These are phyloP conservation scores for Drosophila nigrodunni DNA, from an alignment of 1,140 invertebrate genomes.

Conservation along the genomic window DNA sequence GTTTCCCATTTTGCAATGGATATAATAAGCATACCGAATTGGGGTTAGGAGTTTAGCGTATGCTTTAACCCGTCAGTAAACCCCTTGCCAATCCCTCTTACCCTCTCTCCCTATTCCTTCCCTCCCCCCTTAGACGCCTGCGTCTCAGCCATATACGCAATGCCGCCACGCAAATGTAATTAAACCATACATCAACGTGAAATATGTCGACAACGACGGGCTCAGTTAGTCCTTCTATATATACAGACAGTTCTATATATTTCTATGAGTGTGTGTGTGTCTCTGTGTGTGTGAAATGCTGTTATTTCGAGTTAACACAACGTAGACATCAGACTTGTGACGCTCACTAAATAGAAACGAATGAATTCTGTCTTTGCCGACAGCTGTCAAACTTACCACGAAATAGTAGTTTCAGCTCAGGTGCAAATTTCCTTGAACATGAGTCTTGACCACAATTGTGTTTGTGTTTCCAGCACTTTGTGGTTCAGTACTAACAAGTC, in stretches of 20 bases:
- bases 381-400: slow-evolving; percentile 21
- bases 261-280: not conserved
- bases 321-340: slow-evolving; percentile 34
- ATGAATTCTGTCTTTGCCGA: slow-evolving; percentile 31
- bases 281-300: slow-evolving; percentile 17
- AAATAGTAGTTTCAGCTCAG: slow-evolving; percentile 47
- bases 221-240: slow-evolving; percentile 32
- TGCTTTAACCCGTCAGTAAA: slow-evolving; percentile 28
- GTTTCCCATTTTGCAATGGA: not conserved
- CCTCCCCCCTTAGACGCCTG: not conserved
- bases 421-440: not conserved
- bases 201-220: slow-evolving; percentile 71
- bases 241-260: not conserved
- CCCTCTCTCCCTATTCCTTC: not conserved
- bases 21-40: slow-evolving; percentile 43
- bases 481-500: not conserved
- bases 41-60: slow-evolving; percentile 28
- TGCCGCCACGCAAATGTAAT: slow-evolving; percentile 78
- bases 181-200: slow-evolving; percentile 83
- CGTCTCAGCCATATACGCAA: slow-evolving; percentile 23
- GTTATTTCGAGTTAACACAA: slow-evolving; percentile 21
- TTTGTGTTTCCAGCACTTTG: not conserved
- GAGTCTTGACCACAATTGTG: not conserved
- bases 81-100: not conserved
- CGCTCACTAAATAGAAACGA: slow-evolving; percentile 39